Evolutionary conservation across 1,140 invertebrate genomes (phyloP), one percentile per base, ranked within the genome.

Genomic region (Panulirus ornatus): DNA sequence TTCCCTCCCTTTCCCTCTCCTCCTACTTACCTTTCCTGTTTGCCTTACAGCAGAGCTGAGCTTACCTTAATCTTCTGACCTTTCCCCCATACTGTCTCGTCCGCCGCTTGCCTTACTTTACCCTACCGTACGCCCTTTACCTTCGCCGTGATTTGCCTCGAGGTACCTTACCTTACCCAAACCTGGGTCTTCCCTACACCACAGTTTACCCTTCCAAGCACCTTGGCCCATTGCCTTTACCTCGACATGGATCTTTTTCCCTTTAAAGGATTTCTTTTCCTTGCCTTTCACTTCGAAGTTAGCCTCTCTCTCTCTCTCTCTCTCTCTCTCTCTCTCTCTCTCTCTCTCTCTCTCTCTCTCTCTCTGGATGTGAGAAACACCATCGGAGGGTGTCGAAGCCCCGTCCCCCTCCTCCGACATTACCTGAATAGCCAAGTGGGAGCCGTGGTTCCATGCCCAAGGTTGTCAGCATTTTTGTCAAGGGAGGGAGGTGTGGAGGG

Each of bases 1-100:
- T 44, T 79, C 76, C 30, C 40, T 79, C 40, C 47, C 76, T 79
- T 42, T 79, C 47, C 44, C 76, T 78, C 42, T 47, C 75, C 27
- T 40, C 42, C 42, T 42, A 38, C 19, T 42, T 30, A 9, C 44
- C 30, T 16, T 51, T 27, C 19, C 42, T 51, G 19, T 81, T 27
- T 30, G 2, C n/a, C n/a, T 75, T 30, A 19, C n/a, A 3, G 2
- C n/a, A n/a, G n/a, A n/a, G n/a, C n/a, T n/a, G n/a, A n/a, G n/a
- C n/a, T n/a, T n/a, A n/a, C n/a, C n/a, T n/a, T n/a, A n/a, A n/a
- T n/a, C n/a, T n/a, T n/a, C n/a, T n/a, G n/a, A n/a, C n/a, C n/a
- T n/a, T n/a, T n/a, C n/a, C n/a, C n/a, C n/a, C n/a, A n/a, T n/a
- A n/a, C n/a, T n/a, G n/a, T n/a, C n/a, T n/a, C n/a, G n/a, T n/a